Evolutionary conservation across 2,113 vertebrate species (phyloP).

Genomic region (Sphyrna mokarran): DNA sequence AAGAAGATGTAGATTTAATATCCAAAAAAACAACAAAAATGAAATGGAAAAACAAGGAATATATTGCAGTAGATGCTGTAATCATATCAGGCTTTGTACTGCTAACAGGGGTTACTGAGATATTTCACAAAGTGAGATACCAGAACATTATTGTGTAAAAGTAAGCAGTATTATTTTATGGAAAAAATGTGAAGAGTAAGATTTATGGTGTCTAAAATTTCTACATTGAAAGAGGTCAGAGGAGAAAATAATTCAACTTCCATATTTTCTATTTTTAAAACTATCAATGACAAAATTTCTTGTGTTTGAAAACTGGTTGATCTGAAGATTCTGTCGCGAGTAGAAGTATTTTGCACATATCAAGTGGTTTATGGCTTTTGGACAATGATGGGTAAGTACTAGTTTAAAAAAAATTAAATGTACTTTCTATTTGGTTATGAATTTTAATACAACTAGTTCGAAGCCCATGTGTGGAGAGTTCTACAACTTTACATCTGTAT

Average conservation of each 20-base stretch:
- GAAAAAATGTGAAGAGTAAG: not conserved
- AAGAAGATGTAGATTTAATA: rapidly evolving
- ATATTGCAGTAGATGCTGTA: not conserved
- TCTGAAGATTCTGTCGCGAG: not conserved
- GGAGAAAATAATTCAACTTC: not conserved
- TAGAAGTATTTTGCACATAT: not conserved
- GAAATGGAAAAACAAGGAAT: not conserved
- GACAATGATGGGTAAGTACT: not conserved
- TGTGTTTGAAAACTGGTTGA: not conserved
- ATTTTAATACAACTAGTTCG: not conserved
- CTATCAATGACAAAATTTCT: not conserved
- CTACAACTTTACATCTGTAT: not conserved
- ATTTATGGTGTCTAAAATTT: not conserved
- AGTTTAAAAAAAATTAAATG: not conserved
- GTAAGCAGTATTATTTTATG: not conserved
- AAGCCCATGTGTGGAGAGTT: not conserved
- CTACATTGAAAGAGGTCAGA: not conserved
- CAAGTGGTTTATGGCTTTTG: not conserved
- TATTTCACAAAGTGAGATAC: not conserved
- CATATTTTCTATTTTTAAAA: not conserved
- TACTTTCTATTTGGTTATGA: not conserved
- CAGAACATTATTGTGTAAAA: not conserved
- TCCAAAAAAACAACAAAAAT: rapidly evolving
- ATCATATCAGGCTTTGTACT: not conserved
- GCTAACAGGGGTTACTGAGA: no score